A percentile compares a stretch with the other conserved stretches of the same genome.
Evolutionary conservation across 2,113 vertebrate genomes (phyloP).

Genomic region (Eurystomus gularis): DNA sequence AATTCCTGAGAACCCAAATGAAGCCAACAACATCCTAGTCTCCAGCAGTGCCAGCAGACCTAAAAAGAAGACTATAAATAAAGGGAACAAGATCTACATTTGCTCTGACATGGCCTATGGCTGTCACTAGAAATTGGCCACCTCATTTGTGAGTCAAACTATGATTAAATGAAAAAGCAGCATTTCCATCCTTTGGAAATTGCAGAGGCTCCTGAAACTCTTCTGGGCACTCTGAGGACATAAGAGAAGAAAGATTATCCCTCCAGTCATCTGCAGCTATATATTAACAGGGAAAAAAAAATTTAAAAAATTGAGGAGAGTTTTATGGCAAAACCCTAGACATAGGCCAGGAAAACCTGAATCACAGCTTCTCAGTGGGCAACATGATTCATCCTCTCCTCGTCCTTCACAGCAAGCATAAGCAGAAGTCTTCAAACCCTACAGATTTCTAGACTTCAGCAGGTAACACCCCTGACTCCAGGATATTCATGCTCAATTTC

Average conservation of each 20-base stretch:
- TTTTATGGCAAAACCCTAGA: background rate
- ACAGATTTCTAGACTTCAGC: background rate
- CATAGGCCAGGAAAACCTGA: background rate
- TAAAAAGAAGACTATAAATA: background rate
- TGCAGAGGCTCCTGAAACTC: background rate
- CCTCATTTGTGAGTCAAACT: background rate
- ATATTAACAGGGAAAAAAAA: background rate
- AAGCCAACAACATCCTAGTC: background rate
- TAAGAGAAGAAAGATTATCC: background rate
- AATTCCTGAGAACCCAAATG: background rate
- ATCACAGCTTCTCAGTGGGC: background rate
- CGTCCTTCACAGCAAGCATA: background rate
- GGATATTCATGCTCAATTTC: background rate
- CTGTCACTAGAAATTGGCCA: background rate
- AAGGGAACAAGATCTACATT: background rate
- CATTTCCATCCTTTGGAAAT: background rate
- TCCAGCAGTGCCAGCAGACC: background rate
- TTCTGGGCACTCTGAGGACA: background rate
- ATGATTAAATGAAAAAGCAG: background rate
- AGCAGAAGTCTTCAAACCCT: background rate
- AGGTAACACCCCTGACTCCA: background rate
- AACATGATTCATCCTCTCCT: background rate
- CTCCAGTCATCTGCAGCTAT: background rate
- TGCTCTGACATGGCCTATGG: background rate
- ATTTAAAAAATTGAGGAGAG: background rate